Base-by-base conservation (phyloP, 2,113 vertebrate species). In the Lichenostomus cassidix region DNA sequence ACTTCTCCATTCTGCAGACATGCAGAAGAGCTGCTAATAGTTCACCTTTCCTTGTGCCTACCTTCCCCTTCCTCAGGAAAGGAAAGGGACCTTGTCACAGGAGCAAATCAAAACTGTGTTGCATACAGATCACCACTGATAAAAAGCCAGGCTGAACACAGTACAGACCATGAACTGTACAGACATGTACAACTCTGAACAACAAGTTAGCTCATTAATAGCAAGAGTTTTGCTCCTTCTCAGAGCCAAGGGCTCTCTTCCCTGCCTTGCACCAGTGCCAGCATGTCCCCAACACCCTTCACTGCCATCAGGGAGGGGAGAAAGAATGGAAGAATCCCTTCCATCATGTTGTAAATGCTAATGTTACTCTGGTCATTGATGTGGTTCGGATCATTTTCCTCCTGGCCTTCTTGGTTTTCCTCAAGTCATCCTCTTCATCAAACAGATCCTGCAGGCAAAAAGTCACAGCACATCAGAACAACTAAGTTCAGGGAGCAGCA, bases 361-460 rank as follows among this genome's bases (percentile, higher is more conserved):
- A 75, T 60, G 91, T 96, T 97, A 99, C 99, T 97, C 99, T 98
- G 97, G 98, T 99, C 96, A 99, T 99, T 60, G 99, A 99, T 12
- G 99, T 97, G 10, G 99, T 99, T 96, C 99, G 98, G 47, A 98
- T 99, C 81, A 99, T 98, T 87, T 99, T 98, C 96, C 99, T 98
- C 94, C 99, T 98, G 95, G 99, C 98, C 95, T 99, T 99, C 98
- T 99, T 99, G 62, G 98, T 98, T 92, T 99, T 99, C 35, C 99
- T 98, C 88, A 99, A 97, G 3, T 99, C 99, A 27, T 99, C 99
- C 68, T 99, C 99, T 35, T 99, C 99, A 49, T 99, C 99, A 63
- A 99, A 99, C 13, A 99, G 96, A 92, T 99, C 99, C 99, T 99
- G 95, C 59, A 64, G 86, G 80, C 64, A 83, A 92, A 12, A 91